Percentiles rank a stretch among this genome's conserved stretches.
Conservation (phyloP, 2,888 invertebrate species). For the Nomada lathburiana region DNA sequence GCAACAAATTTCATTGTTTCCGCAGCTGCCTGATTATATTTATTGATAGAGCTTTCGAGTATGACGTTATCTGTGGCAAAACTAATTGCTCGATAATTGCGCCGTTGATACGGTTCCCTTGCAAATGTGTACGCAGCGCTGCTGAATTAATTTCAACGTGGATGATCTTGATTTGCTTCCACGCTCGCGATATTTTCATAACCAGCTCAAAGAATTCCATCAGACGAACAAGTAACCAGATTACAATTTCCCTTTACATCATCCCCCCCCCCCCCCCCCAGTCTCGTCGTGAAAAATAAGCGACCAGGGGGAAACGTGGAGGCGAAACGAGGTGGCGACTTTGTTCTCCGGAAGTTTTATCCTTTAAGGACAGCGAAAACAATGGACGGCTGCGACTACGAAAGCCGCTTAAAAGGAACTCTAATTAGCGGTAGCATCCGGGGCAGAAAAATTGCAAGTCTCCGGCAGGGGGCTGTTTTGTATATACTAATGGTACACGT, state of each 20-base stretch:
- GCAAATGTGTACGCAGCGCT: too few species aligned
- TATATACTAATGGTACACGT: background rate
- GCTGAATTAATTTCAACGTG: background rate
- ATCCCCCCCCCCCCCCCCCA: background rate
- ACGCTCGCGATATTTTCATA: background rate
- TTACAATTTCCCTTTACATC: constrained; percentile 3
- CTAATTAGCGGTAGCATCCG: constrained; percentile 37
- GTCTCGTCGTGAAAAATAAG: background rate
- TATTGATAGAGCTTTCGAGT: constrained; percentile 6
- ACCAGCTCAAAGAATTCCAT: background rate
- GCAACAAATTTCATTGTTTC: constrained; percentile 8
- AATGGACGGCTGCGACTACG: constrained; percentile 33
- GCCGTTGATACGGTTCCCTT: too few species aligned
- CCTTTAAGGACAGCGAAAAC: constrained; percentile 43
- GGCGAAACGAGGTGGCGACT: constrained; percentile 17
- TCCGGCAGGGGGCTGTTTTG: background rate
- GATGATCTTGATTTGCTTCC: background rate
- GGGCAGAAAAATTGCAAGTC: constrained; percentile 27
- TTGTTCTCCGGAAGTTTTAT: constrained; percentile 19
- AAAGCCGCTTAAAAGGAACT: constrained; percentile 54
- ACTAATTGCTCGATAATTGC: constrained; percentile 8
- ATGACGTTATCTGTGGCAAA: constrained; percentile 2
- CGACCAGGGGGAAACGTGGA: background rate
- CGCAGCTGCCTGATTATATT: constrained; percentile 1
- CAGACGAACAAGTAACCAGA: constrained; percentile 17